phyloP scores from a whole-genome alignment of 2,888 invertebrate species.

The Metalampra italica region DNA sequence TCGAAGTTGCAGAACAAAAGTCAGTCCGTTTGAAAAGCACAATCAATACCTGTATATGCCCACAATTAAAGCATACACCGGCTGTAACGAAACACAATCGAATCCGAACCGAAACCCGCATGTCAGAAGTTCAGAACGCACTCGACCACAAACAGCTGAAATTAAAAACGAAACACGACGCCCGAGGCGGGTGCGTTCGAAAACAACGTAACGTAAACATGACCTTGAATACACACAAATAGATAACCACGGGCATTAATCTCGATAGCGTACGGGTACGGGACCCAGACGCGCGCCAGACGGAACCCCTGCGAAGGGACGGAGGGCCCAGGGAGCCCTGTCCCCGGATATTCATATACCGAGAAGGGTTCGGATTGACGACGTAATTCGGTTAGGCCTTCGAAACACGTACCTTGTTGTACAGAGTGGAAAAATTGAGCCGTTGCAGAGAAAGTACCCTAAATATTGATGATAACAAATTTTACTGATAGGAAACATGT shows the following conservation, averaged over 20 bases:
- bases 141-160: neutral
- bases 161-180: neutral
- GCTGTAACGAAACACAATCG: too few relatives aligned
- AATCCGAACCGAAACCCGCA: neutral
- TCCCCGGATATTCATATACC: conserved; percentile 30
- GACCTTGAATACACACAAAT: conserved; percentile 33
- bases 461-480: too few relatives aligned
- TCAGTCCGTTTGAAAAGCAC: too few relatives aligned
- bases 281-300: conserved; percentile 38
- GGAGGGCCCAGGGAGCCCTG: conserved; percentile 26
- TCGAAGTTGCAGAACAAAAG: too few relatives aligned
- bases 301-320: conserved; percentile 23
- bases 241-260: conserved; percentile 30
- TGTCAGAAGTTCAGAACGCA: neutral
- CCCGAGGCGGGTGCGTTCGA: neutral
- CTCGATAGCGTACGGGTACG: conserved; percentile 29
- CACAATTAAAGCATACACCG: too few relatives aligned
- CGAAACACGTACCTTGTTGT: too few relatives aligned
- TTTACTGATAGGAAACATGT: too few relatives aligned
- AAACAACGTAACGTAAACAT: conserved; percentile 16
- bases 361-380: conserved; percentile 19
- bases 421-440: too few relatives aligned
- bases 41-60: too few relatives aligned
- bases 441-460: too few relatives aligned
- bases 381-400: conserved; percentile 14